Conservation (phyloP, 2,797 vertebrate species). For the Furcifer pardalis region DNA sequence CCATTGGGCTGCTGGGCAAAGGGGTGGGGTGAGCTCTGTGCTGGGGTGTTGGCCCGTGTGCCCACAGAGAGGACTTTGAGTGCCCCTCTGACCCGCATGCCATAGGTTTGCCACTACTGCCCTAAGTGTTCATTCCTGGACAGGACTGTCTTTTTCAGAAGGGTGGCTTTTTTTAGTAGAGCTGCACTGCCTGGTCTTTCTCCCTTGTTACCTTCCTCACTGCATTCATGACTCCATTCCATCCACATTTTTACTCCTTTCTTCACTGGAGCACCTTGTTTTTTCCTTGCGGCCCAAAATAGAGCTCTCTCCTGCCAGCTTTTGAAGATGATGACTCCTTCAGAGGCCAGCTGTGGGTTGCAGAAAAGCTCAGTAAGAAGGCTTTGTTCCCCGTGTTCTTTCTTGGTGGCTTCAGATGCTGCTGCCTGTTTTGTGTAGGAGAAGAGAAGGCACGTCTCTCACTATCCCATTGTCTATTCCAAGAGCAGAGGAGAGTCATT, state of each 20-base stretch:
- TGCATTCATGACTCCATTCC: no score
- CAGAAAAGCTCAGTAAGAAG: rapidly evolving
- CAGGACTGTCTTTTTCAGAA: background rate
- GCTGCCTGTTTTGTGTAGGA: rapidly evolving
- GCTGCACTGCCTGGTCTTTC: background rate
- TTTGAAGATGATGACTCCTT: background rate
- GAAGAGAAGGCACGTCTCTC: rapidly evolving
- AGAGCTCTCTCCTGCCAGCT: conserved; percentile 6
- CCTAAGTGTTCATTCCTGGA: background rate
- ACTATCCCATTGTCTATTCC: background rate
- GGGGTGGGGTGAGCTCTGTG: no score
- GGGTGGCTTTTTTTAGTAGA: background rate
- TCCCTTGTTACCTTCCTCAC: conserved; percentile 20
- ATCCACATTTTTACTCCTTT: background rate
- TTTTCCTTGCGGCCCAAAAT: conserved; percentile 17
- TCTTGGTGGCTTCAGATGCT: rapidly evolving
- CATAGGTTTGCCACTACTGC: no score
- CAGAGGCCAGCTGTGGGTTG: rapidly evolving
- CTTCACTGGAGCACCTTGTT: background rate
- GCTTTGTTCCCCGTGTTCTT: background rate
- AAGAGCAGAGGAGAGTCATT: conserved; percentile 2
- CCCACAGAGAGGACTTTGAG: no score
- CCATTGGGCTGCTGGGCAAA: no score
- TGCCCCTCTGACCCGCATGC: no score
- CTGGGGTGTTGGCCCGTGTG: no score